Base-by-base conservation (phyloP, 2,888 invertebrate genomes). In the Philereme transversata region DNA sequence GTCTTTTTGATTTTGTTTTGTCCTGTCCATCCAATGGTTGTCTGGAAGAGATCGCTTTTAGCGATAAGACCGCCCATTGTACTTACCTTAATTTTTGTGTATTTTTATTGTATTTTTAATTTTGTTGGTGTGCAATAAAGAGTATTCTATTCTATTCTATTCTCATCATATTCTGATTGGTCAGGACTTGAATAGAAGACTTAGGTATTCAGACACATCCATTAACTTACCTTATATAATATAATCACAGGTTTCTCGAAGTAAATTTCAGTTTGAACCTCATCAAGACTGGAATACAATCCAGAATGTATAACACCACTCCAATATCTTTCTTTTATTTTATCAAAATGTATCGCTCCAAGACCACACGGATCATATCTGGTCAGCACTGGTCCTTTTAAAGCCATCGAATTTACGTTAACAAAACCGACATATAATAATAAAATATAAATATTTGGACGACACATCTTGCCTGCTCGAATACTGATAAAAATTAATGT, bases 301-400 rank as follows among this genome's bases (percentile, higher is more conserved):
- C 77, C 80, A 52, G 90, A 81, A 73, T 86, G 73, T 36, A 90
- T 67, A 5, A 78, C 75, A 6, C 84, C 88, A 54, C 68, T 71
- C 91, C 91, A 91, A 62, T 80, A 52, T 57, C 70, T 75, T 2
- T 78, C 72, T 4, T 72, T 71, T 5, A 84, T 53, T 76, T 75
- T 86, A 62, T 90, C 86, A 65, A 91, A 90, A 74, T 87, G 78
- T 66, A 91, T 71, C 6, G 86, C 73, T 3, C 86, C 90, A 49
- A 90, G 71, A 6, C 86, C 86, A 67, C 91, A 91, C 2, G 91
- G 91, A 44, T 87, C 84, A 48, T 90, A 91, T 64, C 84, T 81
- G 0, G 83, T 87, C 57, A 86, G 70, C 43, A 75, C 74, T 3
- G 86, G 78, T 0, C 90, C 90, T 55, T 79, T 78, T 46, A 90